A percentile compares a stretch with the other conserved stretches of the same genome.
phyloP scores from a whole-genome alignment of 37 sponge, comb jelly and placozoan genomes.

The Geodia barretti region DNA sequence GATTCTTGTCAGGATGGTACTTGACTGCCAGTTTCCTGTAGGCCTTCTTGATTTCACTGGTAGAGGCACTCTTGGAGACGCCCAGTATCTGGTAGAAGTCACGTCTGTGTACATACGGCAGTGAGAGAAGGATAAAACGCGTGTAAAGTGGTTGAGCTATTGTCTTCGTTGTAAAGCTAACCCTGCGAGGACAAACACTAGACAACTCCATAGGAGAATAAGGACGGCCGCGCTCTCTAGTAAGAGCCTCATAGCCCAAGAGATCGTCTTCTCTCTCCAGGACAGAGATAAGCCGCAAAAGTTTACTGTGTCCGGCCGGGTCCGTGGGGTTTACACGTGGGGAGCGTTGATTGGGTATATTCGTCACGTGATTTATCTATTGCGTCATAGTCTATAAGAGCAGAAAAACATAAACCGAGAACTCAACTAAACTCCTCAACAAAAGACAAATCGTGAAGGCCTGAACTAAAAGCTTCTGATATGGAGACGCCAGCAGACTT shows the following conservation, averaged over 20 bases:
- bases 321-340: not conserved
- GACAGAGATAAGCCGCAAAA: not conserved
- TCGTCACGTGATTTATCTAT: not conserved
- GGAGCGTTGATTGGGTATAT: not conserved
- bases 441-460: too few species aligned
- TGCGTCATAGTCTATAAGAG: too few species aligned
- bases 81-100: slow-evolving; percentile 98
- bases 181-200: slow-evolving; percentile 27
- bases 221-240: not conserved
- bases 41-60: slow-evolving; percentile 96
- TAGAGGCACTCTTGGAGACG: slow-evolving; percentile 74
- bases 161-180: not conserved
- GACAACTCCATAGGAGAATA: slow-evolving; percentile 13
- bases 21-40: slow-evolving; percentile 93
- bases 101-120: slow-evolving; percentile 57
- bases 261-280: not conserved
- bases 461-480: too few species aligned
- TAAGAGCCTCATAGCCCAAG: slow-evolving; percentile 3
- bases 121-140: not conserved
- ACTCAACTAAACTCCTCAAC: too few species aligned
- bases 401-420: too few species aligned
- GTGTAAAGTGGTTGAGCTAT: not conserved
- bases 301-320: too few species aligned
- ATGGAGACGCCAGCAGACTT: too few species aligned
- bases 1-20: slow-evolving; percentile 95